Percentiles rank a stretch among this genome's conserved stretches.
These are phyloP conservation scores for Lytechinus pictus DNA, from an alignment of 35 echinoderm and acorn worm species.

Conservation along the genomic window DNA sequence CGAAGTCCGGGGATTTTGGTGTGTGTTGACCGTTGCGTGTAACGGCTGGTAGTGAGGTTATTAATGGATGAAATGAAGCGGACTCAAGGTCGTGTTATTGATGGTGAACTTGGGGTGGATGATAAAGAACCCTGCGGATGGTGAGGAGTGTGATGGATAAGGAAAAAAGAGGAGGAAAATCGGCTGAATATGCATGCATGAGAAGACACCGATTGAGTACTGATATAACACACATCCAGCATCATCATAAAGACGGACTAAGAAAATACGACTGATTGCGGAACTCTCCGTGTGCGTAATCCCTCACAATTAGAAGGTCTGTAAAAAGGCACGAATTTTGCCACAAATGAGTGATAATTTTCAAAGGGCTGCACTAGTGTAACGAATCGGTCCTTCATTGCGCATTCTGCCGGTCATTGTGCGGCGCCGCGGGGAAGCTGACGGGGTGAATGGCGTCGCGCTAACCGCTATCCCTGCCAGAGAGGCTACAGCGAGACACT, in stretches of 20 bases:
- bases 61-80: not conserved
- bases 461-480: conserved; percentile 30
- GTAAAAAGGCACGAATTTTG: conserved; percentile 53
- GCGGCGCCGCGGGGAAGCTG: conserved; percentile 35
- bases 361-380: conserved; percentile 43
- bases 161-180: not conserved
- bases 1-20: not conserved
- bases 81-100: conserved; percentile 17
- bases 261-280: conserved; percentile 51
- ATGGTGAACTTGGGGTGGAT: not conserved
- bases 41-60: not conserved
- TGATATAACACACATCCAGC: not conserved
- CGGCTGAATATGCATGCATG: not conserved
- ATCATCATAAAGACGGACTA: conserved; percentile 7
- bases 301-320: conserved; percentile 10
- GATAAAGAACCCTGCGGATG: not conserved
- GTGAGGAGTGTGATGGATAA: not conserved
- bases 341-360: conserved; percentile 54
- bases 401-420: conserved; percentile 47
- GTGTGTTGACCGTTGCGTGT: not conserved
- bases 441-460: not conserved
- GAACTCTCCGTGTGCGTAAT: conserved; percentile 48
- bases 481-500: conserved; percentile 15
- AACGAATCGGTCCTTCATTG: conserved; percentile 44
- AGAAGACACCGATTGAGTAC: not conserved